Base-by-base conservation (phyloP, 2,888 invertebrate species). In the Hydrotaea cyrtoneurina region DNA sequence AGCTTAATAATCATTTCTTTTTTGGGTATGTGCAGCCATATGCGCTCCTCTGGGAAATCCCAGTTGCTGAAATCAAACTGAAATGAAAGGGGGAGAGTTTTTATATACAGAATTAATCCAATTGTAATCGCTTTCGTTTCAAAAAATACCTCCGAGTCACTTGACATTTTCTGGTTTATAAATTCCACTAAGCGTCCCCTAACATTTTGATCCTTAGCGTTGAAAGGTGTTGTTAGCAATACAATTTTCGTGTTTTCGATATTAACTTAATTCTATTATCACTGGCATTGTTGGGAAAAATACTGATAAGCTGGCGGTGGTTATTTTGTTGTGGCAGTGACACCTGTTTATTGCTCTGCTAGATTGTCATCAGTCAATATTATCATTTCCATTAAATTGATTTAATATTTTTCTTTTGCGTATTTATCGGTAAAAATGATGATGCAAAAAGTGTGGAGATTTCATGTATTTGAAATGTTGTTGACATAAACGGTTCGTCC, bases 1-100 rank as follows among this genome's bases (percentile, higher is more conserved):
- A 94, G 92, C 91, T 96, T 96, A 69, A 94, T 87, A 0, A 93
- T 93, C 0, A 96, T 93, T 90, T 96, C 95, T 87, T 93, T 93
- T 0, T 92, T 86, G 13, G 95, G 93, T 78, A 94, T 94, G 8
- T 94, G 92, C 72, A 93, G 91, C 96, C 96, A 96, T 87, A 96
- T 93, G 5, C 93, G 93, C 81, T 95, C 95, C 2, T 95, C 95
- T 0, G 91, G 91, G 26, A 92, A 91, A 69, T 91, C 86, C 86
- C 89, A 90, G 64, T 87, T 83, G 80, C 91, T 90, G 50, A 89
- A 91, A 85, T 91, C 89, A 86, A 95, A 82, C 87, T 87, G 21
- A 74, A 79, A n/a, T n/a, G 13, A 43, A 53, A 11, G 10, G n/a
- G n/a, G n/a, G n/a, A n/a, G n/a, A n/a, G n/a, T n/a, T n/a, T n/a